Percentiles rank a stretch among this genome's conserved stretches.
These are phyloP conservation scores for Smittia sp. DNA, from an alignment of 2,888 invertebrate species.

Conservation along the genomic window DNA sequence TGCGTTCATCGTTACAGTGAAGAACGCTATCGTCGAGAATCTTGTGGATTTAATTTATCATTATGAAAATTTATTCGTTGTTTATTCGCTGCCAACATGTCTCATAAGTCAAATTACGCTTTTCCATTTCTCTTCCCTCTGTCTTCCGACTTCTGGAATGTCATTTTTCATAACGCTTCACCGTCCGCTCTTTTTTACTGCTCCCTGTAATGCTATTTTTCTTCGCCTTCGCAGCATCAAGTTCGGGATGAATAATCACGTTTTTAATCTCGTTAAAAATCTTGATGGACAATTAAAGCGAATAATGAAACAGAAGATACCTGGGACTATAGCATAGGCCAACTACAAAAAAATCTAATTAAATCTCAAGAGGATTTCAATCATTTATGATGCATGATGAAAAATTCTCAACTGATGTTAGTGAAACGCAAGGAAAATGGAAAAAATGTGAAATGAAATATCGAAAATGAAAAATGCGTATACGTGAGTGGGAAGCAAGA, in stretches of 20 bases:
- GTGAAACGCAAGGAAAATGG: not conserved
- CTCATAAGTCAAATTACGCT: constrained; percentile 31
- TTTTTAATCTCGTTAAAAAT: constrained; percentile 35
- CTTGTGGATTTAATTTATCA: constrained; percentile 26
- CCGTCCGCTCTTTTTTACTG: not conserved
- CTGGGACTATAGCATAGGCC: not conserved
- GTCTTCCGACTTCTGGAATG: not conserved
- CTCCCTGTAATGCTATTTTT: not conserved
- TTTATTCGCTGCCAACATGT: constrained; percentile 33
- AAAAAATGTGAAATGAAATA: constrained; percentile 27
- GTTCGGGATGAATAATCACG: constrained; percentile 34
- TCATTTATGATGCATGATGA: constrained; percentile 28
- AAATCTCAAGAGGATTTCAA: constrained; percentile 36
- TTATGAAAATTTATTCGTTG: constrained; percentile 37
- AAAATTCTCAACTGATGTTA: not conserved
- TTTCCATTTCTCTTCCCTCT: not conserved
- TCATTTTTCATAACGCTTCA: constrained; percentile 6
- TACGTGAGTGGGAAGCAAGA: constrained; percentile 17
- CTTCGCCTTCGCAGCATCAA: constrained; percentile 2
- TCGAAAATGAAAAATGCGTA: constrained; percentile 39
- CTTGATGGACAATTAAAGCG: constrained; percentile 38
- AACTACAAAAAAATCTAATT: not conserved
- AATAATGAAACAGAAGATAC: not conserved
- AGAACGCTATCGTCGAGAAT: constrained; percentile 19
- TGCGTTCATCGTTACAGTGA: constrained; percentile 6